A percentile compares a stretch with the other conserved stretches of the same genome.
Conservation (phyloP, 2,888 invertebrate genomes). For the Mylabris sibirica region DNA sequence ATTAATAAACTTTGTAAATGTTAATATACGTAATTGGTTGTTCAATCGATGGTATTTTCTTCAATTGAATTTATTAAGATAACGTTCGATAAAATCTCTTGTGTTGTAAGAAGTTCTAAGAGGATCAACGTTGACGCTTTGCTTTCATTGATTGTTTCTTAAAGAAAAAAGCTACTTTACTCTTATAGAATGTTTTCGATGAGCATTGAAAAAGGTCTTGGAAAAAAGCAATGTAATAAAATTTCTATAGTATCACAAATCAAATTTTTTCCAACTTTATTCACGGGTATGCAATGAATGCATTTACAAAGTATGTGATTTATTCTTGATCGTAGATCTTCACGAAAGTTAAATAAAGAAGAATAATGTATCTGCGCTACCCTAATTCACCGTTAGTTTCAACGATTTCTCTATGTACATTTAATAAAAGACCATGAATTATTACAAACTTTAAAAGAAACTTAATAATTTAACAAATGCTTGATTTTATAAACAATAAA, state of each 20-base stretch:
- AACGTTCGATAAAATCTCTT: not conserved
- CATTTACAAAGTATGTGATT: slow-evolving; percentile 49
- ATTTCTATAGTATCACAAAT: slow-evolving; percentile 50
- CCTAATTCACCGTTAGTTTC: slow-evolving; percentile 44
- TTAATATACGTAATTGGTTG: not conserved
- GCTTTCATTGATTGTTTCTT: not conserved
- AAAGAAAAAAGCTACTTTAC: not conserved
- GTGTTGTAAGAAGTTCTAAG: not conserved
- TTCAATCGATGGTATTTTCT: not conserved
- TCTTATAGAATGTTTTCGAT: not conserved
- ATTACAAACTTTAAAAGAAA: not conserved
- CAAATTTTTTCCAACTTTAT: slow-evolving; percentile 43
- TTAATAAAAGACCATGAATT: not conserved
- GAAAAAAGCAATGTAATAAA: slow-evolving; percentile 33
- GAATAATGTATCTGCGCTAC: slow-evolving; percentile 45
- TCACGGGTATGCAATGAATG: slow-evolving; percentile 42
- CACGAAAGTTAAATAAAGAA: slow-evolving; percentile 46
- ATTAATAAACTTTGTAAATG: not conserved
- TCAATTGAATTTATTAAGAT: not conserved
- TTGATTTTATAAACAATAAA: slow-evolving; percentile 28
- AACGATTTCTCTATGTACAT: not conserved
- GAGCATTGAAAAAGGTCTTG: not conserved
- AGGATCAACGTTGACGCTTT: not conserved
- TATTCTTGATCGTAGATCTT: slow-evolving; percentile 48
- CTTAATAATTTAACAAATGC: not conserved